These are phyloP conservation scores for Oikopleura dioica DNA, from an alignment of 23 tunicate genomes.

Conservation along the genomic window DNA sequence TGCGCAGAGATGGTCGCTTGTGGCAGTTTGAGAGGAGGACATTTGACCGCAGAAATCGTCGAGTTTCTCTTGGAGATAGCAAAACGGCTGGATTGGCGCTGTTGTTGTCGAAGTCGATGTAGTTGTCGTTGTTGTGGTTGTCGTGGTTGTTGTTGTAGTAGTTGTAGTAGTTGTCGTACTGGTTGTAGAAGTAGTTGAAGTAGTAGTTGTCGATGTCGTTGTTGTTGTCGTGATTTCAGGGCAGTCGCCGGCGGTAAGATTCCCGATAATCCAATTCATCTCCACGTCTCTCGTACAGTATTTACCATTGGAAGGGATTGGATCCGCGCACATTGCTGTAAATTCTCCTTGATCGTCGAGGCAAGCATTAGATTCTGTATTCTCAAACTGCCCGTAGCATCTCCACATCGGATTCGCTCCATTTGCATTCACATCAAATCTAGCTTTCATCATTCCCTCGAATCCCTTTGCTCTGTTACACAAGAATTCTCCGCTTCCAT, in stretches of 20 bases:
- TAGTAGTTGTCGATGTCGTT: conserved; percentile 10
- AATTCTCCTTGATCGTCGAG: background rate
- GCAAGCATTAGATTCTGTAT: background rate
- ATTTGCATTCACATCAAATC: background rate
- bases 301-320: background rate
- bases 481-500: background rate
- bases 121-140: conserved; percentile 12
- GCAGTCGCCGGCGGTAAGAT: background rate
- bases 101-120: conserved; percentile 2
- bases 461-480: background rate
- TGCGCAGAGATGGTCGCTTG: too few relatives aligned
- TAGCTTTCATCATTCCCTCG: background rate
- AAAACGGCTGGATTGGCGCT: background rate
- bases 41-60: background rate
- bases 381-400: background rate
- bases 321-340: background rate
- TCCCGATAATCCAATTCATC: background rate
- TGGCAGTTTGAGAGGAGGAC: background rate
- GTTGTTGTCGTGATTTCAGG: background rate
- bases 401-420: background rate
- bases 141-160: background rate
- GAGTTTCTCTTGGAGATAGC: background rate
- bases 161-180: conserved; percentile 8
- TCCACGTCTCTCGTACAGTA: background rate
- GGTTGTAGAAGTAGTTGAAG: conserved; percentile 2